Conservation (phyloP, 2,888 invertebrate species). For the Metallyticus violacea region DNA sequence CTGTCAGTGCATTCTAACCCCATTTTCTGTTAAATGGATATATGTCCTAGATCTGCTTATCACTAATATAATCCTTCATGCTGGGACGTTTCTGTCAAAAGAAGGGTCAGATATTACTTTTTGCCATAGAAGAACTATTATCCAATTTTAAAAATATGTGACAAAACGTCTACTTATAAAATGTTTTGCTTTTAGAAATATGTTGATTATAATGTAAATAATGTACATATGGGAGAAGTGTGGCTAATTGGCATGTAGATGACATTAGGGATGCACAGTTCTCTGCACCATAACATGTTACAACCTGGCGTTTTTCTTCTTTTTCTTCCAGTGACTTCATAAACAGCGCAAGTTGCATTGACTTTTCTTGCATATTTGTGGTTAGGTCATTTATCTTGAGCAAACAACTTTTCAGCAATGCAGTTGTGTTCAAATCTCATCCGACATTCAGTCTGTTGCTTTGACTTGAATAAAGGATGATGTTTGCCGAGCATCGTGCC, state of each 20-base stretch:
- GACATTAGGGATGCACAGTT: neutral
- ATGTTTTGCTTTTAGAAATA: too few species aligned
- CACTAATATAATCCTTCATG: too few species aligned
- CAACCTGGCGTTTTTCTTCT: too few species aligned
- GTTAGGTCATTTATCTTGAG: neutral
- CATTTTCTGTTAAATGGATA: too few species aligned
- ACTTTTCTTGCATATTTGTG: neutral
- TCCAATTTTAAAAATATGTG: too few species aligned
- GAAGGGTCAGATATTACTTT: too few species aligned
- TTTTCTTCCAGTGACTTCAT: neutral
- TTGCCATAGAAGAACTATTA: too few species aligned
- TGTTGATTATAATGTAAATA: neutral
- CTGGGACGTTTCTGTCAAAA: too few species aligned
- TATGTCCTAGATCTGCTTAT: too few species aligned
- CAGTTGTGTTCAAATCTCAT: neutral
- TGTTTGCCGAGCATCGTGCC: neutral
- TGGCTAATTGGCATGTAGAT: neutral
- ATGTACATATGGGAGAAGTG: neutral
- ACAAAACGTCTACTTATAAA: too few species aligned
- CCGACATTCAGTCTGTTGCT: neutral
- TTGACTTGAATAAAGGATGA: neutral
- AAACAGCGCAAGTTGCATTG: too few species aligned
- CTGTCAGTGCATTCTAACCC: too few species aligned
- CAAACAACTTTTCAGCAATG: neutral
- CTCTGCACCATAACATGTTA: neutral